phyloP scores from a whole-genome alignment of 2,113 vertebrate genomes.

The Origma solitaria region DNA sequence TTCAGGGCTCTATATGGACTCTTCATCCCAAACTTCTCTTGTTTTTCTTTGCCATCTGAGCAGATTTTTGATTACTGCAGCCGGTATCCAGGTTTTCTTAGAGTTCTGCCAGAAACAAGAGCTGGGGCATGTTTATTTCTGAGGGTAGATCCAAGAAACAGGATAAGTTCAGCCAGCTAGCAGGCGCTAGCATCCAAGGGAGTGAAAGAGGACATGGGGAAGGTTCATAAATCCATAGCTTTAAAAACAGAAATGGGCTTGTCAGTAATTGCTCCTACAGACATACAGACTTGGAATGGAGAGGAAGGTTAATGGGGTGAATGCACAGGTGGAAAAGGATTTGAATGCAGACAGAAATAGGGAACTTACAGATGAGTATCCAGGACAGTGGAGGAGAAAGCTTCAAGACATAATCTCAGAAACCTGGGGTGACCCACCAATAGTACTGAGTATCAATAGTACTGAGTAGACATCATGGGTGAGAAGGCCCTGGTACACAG shows the following conservation, averaged over 20 bases:
- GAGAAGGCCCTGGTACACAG: not conserved
- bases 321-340: not conserved
- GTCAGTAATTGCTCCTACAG: not conserved
- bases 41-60: not conserved
- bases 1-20: not conserved
- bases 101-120: constrained; percentile 32
- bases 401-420: not conserved
- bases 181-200: not conserved
- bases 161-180: constrained; percentile 40
- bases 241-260: not conserved
- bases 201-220: not conserved
- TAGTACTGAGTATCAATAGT: not conserved
- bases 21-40: not conserved
- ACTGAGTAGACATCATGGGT: not conserved
- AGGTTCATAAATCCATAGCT: not conserved
- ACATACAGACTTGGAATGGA: not conserved
- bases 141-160: constrained; percentile 25
- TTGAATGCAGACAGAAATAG: not conserved
- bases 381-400: not conserved
- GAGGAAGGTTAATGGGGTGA: not conserved
- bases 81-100: constrained; percentile 1
- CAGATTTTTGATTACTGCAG: constrained; percentile 14
- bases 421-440: not conserved
- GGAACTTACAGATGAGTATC: not conserved
- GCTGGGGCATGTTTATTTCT: constrained; percentile 31